phyloP scores from a whole-genome alignment of 2,797 vertebrate species.

The Hybognathus amarus region DNA sequence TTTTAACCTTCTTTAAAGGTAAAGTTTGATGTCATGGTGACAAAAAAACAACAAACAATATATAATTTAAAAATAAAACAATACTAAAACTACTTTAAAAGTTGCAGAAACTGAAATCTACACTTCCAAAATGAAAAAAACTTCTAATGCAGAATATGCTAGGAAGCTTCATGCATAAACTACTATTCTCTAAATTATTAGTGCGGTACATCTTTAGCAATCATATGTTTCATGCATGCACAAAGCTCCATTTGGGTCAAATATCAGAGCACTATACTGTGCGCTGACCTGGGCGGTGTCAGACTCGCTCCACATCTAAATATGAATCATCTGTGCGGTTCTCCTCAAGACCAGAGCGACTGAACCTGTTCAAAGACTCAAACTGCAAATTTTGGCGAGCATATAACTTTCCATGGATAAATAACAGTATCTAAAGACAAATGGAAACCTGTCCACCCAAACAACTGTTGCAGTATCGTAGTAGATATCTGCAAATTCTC shows the following conservation, averaged over 20 bases:
- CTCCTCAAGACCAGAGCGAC: slow-evolving; percentile 6
- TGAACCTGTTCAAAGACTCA: not conserved
- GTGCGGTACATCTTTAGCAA: slow-evolving; percentile 62
- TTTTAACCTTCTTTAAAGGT: not conserved
- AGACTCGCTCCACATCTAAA: slow-evolving; percentile 54
- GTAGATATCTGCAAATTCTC: not conserved
- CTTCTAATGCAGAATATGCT: slow-evolving; percentile 2
- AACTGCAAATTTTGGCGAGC: not conserved
- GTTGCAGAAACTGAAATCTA: not conserved
- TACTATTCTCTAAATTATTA: not conserved
- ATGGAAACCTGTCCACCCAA: not conserved
- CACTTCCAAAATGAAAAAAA: not conserved
- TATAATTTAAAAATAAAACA: not conserved
- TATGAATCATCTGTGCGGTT: slow-evolving; percentile 42
- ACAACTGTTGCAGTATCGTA: not conserved
- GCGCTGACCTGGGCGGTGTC: slow-evolving; percentile 63
- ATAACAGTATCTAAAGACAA: not conserved
- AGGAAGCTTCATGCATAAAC: slow-evolving; percentile 2
- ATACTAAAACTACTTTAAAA: not conserved
- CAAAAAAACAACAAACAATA: not conserved
- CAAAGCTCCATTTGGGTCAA: slow-evolving; percentile 63
- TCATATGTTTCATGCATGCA: slow-evolving; percentile 67
- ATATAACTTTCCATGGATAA: not conserved
- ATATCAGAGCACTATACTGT: slow-evolving; percentile 57
- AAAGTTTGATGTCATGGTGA: not conserved